Conservation (phyloP, 1,140 invertebrate genomes). For the Maconellicoccus hirsutus region DNA sequence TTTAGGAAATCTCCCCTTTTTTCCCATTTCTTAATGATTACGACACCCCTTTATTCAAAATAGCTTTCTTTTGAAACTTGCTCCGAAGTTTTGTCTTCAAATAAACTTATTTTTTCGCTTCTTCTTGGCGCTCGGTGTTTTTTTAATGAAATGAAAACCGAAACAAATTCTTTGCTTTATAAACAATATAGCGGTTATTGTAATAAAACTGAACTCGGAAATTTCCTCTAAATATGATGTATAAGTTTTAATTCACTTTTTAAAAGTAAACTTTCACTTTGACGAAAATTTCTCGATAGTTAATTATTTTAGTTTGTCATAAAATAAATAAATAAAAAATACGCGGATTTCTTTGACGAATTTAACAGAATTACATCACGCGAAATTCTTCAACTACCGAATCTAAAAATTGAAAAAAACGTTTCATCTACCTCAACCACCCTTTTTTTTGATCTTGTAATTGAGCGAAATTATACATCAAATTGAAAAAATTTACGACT, state of each 20-base stretch:
- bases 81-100: background rate
- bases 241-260: background rate
- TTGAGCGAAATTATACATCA: too few species aligned
- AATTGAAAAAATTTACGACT: too few species aligned
- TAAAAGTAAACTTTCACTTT: too few species aligned
- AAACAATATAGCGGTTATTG: background rate
- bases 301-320: too few species aligned
- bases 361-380: too few species aligned
- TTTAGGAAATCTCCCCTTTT: background rate
- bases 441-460: too few species aligned
- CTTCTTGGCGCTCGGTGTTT: background rate
- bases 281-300: too few species aligned
- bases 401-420: too few species aligned
- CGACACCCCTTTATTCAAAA: conserved; percentile 8
- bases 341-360: too few species aligned
- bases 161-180: background rate
- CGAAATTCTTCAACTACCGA: too few species aligned
- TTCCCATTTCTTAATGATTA: conserved; percentile 3
- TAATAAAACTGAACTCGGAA: background rate
- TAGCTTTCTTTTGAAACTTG: conserved; percentile 2
- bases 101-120: background rate
- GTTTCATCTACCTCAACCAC: too few species aligned
- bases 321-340: too few species aligned
- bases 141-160: background rate
- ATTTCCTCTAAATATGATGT: background rate